Base-by-base conservation (phyloP, 2,797 vertebrate genomes). In the Falco cherrug region DNA sequence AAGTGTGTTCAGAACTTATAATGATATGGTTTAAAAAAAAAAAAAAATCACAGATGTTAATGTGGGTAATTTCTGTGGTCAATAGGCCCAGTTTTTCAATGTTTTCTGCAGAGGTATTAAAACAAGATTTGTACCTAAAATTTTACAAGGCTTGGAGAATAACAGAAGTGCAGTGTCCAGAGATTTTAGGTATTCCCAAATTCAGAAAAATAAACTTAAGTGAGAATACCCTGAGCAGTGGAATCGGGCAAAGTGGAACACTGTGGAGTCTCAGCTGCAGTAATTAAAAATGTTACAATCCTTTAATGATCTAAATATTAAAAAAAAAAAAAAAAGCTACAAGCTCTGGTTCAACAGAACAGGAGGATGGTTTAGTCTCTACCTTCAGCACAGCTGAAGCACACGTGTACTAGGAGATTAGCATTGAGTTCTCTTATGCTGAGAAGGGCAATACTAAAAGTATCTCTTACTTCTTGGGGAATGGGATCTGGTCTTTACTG, bases 381-480 rank as follows among this genome's bases (percentile, higher is more conserved):
- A 5, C 15, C 45, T 29, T 78, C 41, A 61, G 20, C 41, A 57
- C 10, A 29, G 25, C 1, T 65, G 47, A 57, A 65, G 37, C 28
- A 12, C 16, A 10, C 0, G 1, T 47, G 22, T n/a, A 3, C 39
- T 35, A 19, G 28, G 21, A 48, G 6, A 6, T 84, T 28, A 24
- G 29, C 39, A 4, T 5, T 26, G 43, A 13, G 29, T 28, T 53
- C 25, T 71, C 47, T 39, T 47, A 1, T 28, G 59, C 20, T 45
- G 29, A 25, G 17, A n/a, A 19, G 70, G 41, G 26, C 17, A 71
- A 31, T 13, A 71, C 14, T 24, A 50, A 35, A 67, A 43, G 13
- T 21, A 37, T 8, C 43, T 11, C 8, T 90, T 48, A 10, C 16
- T 76, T 18, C 21, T 79, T 22, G 20, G 13, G 56, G 2, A 78